Evolutionary conservation across 2,888 invertebrate genomes (phyloP).

Genomic region (Argyra leucocephala): DNA sequence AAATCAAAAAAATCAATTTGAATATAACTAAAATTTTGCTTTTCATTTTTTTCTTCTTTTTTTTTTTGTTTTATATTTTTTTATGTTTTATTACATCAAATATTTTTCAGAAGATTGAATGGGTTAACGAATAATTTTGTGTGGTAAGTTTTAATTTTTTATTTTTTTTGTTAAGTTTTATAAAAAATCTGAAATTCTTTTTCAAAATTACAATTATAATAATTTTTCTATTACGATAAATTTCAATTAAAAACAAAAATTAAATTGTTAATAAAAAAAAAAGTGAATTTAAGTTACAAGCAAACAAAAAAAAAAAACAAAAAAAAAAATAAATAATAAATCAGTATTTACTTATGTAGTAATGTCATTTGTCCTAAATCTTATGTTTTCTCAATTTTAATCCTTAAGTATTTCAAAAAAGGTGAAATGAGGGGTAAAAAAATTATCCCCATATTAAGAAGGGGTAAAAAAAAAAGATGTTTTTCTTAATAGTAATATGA

Average conservation of each 20-base stretch:
- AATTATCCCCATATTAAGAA: background rate
- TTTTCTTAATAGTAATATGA: too few relatives aligned
- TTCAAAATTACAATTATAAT: too few relatives aligned
- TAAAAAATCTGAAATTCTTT: background rate
- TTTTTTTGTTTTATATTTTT: conserved; percentile 30
- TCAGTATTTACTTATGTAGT: background rate
- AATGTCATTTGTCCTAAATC: background rate
- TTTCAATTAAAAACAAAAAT: too few relatives aligned
- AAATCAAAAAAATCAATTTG: conserved; percentile 20
- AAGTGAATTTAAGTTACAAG: background rate
- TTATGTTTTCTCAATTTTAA: too few relatives aligned
- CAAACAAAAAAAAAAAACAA: background rate
- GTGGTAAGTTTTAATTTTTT: conserved; percentile 43
- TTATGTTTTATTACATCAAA: conserved; percentile 37
- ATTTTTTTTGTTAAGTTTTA: conserved; percentile 19
- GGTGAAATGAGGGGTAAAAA: too few relatives aligned
- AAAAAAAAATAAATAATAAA: background rate
- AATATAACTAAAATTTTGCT: conserved; percentile 8
- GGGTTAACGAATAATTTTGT: conserved; percentile 43
- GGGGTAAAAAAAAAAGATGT: background rate
- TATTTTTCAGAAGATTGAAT: conserved; percentile 45
- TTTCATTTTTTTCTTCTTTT: conserved; percentile 15
- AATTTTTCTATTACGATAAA: too few relatives aligned
- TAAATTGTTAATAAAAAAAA: background rate
- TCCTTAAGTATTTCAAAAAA: too few relatives aligned